Base-by-base conservation (phyloP, 2,113 vertebrate species). In the Vicugna pacos region DNA sequence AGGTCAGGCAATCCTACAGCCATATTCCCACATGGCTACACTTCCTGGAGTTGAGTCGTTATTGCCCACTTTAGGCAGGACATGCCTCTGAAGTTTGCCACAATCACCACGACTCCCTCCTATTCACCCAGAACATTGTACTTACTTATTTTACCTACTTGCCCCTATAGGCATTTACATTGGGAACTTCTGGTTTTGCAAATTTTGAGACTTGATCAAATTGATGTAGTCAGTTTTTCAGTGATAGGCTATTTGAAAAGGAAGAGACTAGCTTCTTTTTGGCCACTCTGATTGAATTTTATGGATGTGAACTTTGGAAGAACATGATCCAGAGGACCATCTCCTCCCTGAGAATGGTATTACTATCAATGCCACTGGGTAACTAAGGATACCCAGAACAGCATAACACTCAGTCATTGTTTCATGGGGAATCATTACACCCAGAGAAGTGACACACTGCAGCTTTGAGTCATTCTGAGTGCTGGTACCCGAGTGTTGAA, bases 181-280 rank as follows among this genome's bases (percentile, higher is more conserved):
- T 79, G 56, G 52, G 77, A 69, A 56, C 48, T 20, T 35, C 48
- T 62, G 19, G 17, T 89, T 77, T 92, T 35, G 64, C 42, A 62
- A 38, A 82, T 11, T 2, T 50, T 52, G 54, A 62, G 35, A 3
- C 62, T 81, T 82, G 46, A 38, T 72, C 5, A 73, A 65, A 67
- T 6, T 26, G 30, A 73, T 24, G 8, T 8, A 19, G 62, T 54
- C 70, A 28, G 8, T 15, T 73, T 89, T 73, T 85, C 73, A 50
- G 58, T 12, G n/a, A 58, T 30, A 22, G 26, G 3, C n/a, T 83
- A 15, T 60, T 90, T 87, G 35, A 35, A 77, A 96, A 93, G 75
- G 56, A 79, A 50, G 56, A 22, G 32, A 42, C 16, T 22, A 38
- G 73, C 20, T 35, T 52, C 42, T 69, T 83, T 86, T 19, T 14